Conservation (phyloP, 1,140 invertebrate species). For the Nebria ingens region DNA sequence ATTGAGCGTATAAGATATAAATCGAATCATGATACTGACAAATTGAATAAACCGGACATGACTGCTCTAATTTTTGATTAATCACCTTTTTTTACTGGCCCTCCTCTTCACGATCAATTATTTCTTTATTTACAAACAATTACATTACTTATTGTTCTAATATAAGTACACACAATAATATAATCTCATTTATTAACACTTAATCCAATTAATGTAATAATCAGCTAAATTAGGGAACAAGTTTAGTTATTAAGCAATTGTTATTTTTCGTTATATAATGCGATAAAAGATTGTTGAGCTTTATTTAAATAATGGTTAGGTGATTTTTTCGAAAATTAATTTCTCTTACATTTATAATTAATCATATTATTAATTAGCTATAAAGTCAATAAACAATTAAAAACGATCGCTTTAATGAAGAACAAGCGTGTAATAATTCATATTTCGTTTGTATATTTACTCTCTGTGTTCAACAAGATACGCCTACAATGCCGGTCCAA, state of each 20-base stretch:
- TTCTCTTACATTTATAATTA: not conserved
- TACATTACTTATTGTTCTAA: too few relatives aligned
- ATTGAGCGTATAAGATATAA: not conserved
- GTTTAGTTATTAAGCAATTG: too few relatives aligned
- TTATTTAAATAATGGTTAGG: not conserved
- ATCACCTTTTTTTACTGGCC: too few relatives aligned
- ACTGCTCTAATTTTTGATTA: conserved; percentile 8
- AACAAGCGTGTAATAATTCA: not conserved
- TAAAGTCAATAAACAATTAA: conserved; percentile 4
- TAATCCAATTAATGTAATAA: not conserved
- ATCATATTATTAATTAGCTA: not conserved
- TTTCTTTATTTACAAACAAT: too few relatives aligned
- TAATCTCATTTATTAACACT: not conserved
- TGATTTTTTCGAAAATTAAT: not conserved
- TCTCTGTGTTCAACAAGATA: not conserved
- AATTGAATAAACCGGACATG: conserved; percentile 3
- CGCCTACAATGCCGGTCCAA: not conserved
- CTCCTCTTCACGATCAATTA: too few relatives aligned
- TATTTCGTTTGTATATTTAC: not conserved
- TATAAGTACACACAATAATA: too few relatives aligned
- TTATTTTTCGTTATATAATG: not conserved
- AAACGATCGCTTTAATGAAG: conserved; percentile 2
- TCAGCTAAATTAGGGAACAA: not conserved
- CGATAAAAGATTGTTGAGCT: not conserved
- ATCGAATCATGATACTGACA: conserved; percentile 4